Evolutionary conservation across 2,113 vertebrate genomes (phyloP).

Genomic region (Hiodon alosoides): DNA sequence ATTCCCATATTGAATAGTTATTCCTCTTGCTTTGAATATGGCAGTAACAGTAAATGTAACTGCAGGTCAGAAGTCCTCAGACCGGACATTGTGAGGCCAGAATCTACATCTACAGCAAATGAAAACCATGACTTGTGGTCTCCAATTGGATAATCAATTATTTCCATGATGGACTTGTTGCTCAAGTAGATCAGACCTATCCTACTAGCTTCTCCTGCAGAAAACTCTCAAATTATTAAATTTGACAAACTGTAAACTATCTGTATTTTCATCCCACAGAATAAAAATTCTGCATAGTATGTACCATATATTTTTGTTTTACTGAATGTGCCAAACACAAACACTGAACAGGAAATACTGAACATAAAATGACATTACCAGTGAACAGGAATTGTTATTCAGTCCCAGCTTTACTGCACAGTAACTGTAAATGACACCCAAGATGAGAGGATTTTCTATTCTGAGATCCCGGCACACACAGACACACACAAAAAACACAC

Average conservation of each 20-base stretch:
- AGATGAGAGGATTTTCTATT: slow-evolving; percentile 41
- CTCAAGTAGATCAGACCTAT: neutral
- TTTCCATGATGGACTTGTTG: neutral
- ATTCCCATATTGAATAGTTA: too few species aligned
- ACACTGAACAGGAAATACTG: neutral
- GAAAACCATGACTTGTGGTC: neutral
- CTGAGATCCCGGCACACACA: slow-evolving; percentile 38
- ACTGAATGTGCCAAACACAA: neutral
- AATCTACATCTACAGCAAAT: too few species aligned
- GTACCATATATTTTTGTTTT: slow-evolving; percentile 5
- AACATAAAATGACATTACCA: neutral
- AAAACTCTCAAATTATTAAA: slow-evolving; percentile 7
- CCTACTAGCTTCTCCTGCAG: neutral
- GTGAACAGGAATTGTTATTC: neutral
- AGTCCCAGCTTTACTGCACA: slow-evolving; percentile 17
- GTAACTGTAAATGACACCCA: slow-evolving; percentile 48
- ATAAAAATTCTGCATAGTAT: slow-evolving; percentile 1
- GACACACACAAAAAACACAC: slow-evolving; percentile 38
- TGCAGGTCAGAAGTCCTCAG: too few species aligned
- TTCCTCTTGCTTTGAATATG: too few species aligned
- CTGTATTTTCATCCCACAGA: slow-evolving; percentile 7
- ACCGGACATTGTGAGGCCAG: too few species aligned
- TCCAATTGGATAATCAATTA: too few species aligned
- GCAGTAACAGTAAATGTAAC: too few species aligned
- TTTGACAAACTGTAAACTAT: slow-evolving; percentile 12